Evolutionary conservation across 2,888 invertebrate genomes (phyloP).

Genomic region (Eudasyphora cyanicolor): DNA sequence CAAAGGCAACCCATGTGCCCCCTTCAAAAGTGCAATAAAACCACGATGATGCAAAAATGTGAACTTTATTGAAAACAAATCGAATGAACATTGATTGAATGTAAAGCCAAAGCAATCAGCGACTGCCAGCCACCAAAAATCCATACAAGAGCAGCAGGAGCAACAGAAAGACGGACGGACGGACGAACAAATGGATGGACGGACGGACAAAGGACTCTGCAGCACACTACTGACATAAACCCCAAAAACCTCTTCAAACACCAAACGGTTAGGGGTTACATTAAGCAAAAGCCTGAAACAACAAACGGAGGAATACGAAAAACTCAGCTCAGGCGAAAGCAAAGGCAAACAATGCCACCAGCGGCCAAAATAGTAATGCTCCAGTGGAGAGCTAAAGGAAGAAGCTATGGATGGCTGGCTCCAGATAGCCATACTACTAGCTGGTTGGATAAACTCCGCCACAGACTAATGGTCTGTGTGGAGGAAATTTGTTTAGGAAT

Average conservation of each 20-base stretch:
- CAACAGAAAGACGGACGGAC: no score
- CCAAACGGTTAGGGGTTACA: slow-evolving; percentile 55
- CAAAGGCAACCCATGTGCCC: background rate
- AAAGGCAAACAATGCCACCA: slow-evolving; percentile 13
- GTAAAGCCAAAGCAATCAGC: slow-evolving; percentile 65
- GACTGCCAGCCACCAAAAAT: slow-evolving; percentile 52
- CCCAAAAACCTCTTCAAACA: slow-evolving; percentile 44
- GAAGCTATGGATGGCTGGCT: background rate
- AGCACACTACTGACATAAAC: slow-evolving; percentile 45
- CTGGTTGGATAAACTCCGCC: background rate
- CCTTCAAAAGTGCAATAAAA: slow-evolving; percentile 33
- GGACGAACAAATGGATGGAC: no score
- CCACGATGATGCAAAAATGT: slow-evolving; percentile 59
- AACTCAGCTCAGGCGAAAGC: background rate
- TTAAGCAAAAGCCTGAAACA: slow-evolving; percentile 40
- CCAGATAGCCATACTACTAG: background rate
- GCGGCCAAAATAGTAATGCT: background rate
- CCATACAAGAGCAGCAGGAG: background rate
- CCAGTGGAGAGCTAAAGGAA: background rate
- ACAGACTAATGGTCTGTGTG: slow-evolving; percentile 8
- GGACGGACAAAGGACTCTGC: background rate
- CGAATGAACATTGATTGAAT: slow-evolving; percentile 67
- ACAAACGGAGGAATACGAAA: slow-evolving; percentile 16
- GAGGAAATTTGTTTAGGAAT: slow-evolving; percentile 12
- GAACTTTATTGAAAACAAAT: slow-evolving; percentile 66